Percentiles rank a stretch among this genome's conserved stretches.
Conservation (phyloP, 2,888 invertebrate species). For the Rhamnusium bicolor region DNA sequence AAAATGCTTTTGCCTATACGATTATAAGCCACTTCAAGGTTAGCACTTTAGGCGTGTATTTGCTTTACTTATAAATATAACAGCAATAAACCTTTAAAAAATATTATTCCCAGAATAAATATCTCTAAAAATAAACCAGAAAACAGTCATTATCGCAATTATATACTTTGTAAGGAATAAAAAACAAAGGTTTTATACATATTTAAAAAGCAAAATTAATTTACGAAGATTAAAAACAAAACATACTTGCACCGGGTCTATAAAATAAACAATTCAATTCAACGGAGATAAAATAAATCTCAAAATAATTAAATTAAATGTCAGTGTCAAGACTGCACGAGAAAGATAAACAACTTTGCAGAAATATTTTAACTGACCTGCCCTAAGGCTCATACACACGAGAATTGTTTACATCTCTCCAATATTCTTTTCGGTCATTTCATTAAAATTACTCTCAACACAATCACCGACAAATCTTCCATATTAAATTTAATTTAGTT, state of each 20-base stretch:
- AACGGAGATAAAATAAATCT: background rate
- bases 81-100: background rate
- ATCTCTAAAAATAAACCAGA: background rate
- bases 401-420: constrained; percentile 36
- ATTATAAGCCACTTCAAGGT: constrained; percentile 3
- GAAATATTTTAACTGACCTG: constrained; percentile 44
- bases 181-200: background rate
- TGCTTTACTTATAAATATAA: background rate
- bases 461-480: background rate
- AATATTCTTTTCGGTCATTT: no score
- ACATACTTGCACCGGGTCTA: background rate
- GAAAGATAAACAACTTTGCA: constrained; percentile 24
- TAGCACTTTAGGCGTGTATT: background rate
- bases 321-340: background rate
- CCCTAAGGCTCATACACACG: constrained; percentile 42
- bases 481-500: background rate
- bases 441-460: background rate
- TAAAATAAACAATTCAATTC: background rate
- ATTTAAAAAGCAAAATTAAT: background rate
- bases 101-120: background rate
- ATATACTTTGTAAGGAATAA: background rate
- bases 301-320: background rate
- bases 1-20: no score
- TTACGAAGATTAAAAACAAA: no score
- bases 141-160: background rate